Percentiles rank a stretch among this genome's conserved stretches.
phyloP scores from a whole-genome alignment of 2,113 vertebrate genomes.

The Spilogale gracilis region DNA sequence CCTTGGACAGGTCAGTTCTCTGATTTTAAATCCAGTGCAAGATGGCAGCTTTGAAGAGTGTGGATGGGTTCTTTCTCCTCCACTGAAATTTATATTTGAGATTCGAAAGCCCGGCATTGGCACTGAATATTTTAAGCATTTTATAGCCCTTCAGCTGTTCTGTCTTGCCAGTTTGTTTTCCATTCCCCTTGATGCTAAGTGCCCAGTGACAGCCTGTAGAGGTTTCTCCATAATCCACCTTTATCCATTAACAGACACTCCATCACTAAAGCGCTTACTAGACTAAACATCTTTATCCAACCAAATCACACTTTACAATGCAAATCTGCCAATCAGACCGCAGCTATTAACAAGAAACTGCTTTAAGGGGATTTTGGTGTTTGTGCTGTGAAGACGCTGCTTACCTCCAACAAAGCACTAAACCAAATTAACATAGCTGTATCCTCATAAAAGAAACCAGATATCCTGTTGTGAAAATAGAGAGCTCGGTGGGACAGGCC shows the following conservation, averaged over 20 bases:
- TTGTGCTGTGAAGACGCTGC: slow-evolving; percentile 92
- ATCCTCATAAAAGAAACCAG: slow-evolving; percentile 95
- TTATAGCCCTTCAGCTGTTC: slow-evolving; percentile 79
- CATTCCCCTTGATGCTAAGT: slow-evolving; percentile 88
- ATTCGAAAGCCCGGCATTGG: slow-evolving; percentile 72
- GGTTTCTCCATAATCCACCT: slow-evolving; percentile 91
- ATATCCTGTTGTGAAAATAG: slow-evolving; percentile 94
- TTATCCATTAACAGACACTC: slow-evolving; percentile 95
- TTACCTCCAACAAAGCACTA: slow-evolving; percentile 93
- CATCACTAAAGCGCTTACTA: slow-evolving; percentile 93
- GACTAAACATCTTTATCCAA: slow-evolving; percentile 95
- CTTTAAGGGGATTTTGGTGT: slow-evolving; percentile 92
- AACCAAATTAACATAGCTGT: slow-evolving; percentile 94
- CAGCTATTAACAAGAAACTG: slow-evolving; percentile 90
- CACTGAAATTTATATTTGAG: slow-evolving; percentile 79
- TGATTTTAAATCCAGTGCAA: not conserved
- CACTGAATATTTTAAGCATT: slow-evolving; percentile 82
- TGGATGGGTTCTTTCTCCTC: slow-evolving; percentile 58
- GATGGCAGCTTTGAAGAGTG: not conserved
- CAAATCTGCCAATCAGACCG: slow-evolving; percentile 92
- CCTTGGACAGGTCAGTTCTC: not conserved
- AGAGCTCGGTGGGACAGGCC: slow-evolving; percentile 90
- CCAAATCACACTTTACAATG: slow-evolving; percentile 93
- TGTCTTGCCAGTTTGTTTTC: slow-evolving; percentile 83
- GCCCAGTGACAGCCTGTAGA: slow-evolving; percentile 91